phyloP scores from a whole-genome alignment of 2,888 invertebrate species.

The Andrena dorsata region DNA sequence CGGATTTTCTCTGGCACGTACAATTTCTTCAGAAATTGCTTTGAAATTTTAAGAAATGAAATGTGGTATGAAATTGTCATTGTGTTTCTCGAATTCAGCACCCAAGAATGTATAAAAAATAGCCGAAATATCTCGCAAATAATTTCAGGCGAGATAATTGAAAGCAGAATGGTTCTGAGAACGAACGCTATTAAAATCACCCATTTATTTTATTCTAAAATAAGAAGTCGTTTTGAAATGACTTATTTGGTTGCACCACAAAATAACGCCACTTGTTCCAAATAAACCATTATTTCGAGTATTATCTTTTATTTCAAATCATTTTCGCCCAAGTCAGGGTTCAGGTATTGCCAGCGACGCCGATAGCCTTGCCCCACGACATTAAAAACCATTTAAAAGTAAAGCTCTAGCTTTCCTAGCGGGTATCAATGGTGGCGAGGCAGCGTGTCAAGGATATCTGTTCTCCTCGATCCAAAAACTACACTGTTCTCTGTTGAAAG shows the following conservation, averaged over 20 bases:
- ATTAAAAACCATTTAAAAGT: background rate
- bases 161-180: too few relatives aligned
- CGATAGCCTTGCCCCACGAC: background rate
- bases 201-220: too few relatives aligned
- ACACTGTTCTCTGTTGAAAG: slow-evolving; percentile 65
- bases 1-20: background rate
- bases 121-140: background rate
- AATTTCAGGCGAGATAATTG: background rate
- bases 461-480: slow-evolving; percentile 71
- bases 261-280: too few relatives aligned
- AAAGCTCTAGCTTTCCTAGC: background rate
- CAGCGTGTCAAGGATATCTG: slow-evolving; percentile 50
- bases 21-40: background rate
- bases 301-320: too few relatives aligned
- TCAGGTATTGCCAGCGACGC: background rate
- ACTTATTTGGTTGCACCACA: too few relatives aligned
- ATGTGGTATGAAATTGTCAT: too few relatives aligned
- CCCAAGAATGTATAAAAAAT: too few relatives aligned
- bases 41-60: too few relatives aligned
- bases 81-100: too few relatives aligned
- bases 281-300: too few relatives aligned
- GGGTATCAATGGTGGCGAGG: background rate
- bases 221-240: too few relatives aligned
- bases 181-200: too few relatives aligned
- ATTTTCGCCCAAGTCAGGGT: background rate